These are phyloP conservation scores for Busseola fusca DNA, from an alignment of 2,888 invertebrate genomes.

Conservation along the genomic window DNA sequence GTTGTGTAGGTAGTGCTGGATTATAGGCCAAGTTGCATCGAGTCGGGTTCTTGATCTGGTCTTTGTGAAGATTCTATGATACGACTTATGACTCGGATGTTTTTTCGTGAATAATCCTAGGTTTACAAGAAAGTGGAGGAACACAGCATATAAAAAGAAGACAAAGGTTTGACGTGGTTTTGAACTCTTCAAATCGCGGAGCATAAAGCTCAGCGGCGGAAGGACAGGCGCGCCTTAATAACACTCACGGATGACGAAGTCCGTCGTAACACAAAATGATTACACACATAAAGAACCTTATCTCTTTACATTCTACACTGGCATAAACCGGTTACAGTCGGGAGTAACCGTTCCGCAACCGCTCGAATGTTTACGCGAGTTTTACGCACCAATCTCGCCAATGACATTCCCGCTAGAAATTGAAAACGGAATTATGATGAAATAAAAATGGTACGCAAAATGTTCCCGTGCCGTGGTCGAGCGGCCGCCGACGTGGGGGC, in stretches of 20 bases:
- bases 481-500: slow-evolving; percentile 35
- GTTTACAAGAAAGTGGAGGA: not conserved
- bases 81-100: not conserved
- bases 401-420: slow-evolving; percentile 79
- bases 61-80: not conserved
- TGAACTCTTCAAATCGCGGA: slow-evolving; percentile 47
- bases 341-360: slow-evolving; percentile 82
- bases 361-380: slow-evolving; percentile 86
- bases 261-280: slow-evolving; percentile 85
- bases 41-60: not conserved
- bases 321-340: slow-evolving; percentile 84
- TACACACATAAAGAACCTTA: slow-evolving; percentile 87
- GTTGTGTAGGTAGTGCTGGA: not conserved
- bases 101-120: not conserved
- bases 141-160: slow-evolving; percentile 2
- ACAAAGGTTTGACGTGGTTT: slow-evolving; percentile 43
- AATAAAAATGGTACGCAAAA: slow-evolving; percentile 80
- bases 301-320: slow-evolving; percentile 85
- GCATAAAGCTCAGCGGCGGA: slow-evolving; percentile 59
- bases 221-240: slow-evolving; percentile 77
- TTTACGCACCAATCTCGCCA: slow-evolving; percentile 86
- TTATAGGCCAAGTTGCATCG: not conserved
- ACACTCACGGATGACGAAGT: slow-evolving; percentile 80
- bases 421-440: slow-evolving; percentile 86
- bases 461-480: slow-evolving; percentile 57